A percentile compares a stretch with the other conserved stretches of the same genome.
Evolutionary conservation across 2,888 invertebrate species (phyloP).

Genomic region (Octodonta nipae): DNA sequence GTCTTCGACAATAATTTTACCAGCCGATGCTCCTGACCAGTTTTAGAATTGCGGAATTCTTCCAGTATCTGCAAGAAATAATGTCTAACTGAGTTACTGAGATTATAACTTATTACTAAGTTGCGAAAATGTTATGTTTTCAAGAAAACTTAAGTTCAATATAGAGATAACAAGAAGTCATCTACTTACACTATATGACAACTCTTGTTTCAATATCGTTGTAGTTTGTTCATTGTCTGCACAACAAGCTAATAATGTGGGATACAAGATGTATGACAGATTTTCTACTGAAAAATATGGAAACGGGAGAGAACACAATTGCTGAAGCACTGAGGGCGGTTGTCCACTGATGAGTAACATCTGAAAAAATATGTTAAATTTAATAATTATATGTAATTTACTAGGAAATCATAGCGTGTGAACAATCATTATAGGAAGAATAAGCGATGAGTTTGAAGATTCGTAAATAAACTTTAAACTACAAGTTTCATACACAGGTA

Average conservation of each 20-base stretch:
- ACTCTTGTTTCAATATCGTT: conserved; percentile 62
- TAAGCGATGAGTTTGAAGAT: too few species aligned
- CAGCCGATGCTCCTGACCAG: conserved; percentile 40
- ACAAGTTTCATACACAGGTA: too few species aligned
- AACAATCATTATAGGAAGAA: too few species aligned
- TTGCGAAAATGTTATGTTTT: too few species aligned
- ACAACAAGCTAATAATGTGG: conserved; percentile 63
- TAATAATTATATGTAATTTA: too few species aligned
- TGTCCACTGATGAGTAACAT: conserved; percentile 60
- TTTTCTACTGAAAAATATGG: conserved; percentile 69
- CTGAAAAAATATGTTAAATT: too few species aligned
- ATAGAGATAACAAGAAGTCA: not conserved
- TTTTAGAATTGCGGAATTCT: conserved; percentile 42
- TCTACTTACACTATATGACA: conserved; percentile 43
- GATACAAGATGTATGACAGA: conserved; percentile 60
- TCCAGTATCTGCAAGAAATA: conserved; percentile 40
- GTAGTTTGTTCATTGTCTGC: conserved; percentile 53
- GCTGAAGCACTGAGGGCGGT: conserved; percentile 68
- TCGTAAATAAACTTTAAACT: too few species aligned
- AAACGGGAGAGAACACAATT: conserved; percentile 71
- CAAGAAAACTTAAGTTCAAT: too few species aligned
- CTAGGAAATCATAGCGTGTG: too few species aligned
- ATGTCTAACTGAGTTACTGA: too few species aligned
- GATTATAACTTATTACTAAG: too few species aligned
- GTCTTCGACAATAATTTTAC: conserved; percentile 39